Percentiles rank a stretch among this genome's conserved stretches.
These are phyloP conservation scores for Protophormia terraenovae DNA, from an alignment of 2,888 invertebrate genomes.

Conservation along the genomic window DNA sequence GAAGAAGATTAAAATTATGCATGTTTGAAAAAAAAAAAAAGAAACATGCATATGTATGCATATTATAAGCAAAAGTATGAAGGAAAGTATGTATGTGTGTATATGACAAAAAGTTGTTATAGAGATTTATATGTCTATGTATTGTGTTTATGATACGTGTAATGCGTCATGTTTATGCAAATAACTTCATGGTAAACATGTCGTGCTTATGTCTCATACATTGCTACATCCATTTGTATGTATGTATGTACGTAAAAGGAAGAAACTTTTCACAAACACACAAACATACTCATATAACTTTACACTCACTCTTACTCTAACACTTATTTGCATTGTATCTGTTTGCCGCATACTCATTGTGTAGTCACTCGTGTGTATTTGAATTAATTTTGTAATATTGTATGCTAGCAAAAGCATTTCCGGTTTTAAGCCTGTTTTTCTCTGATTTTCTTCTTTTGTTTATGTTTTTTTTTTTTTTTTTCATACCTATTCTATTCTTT, in stretches of 20 bases:
- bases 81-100: too few relatives aligned
- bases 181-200: slow-evolving; percentile 56
- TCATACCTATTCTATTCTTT: neutral
- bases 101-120: neutral
- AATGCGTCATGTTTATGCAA: slow-evolving; percentile 68
- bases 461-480: neutral
- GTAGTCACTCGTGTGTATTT: slow-evolving; percentile 58
- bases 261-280: neutral
- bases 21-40: slow-evolving; percentile 12
- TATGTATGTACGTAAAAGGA: too few relatives aligned
- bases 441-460: neutral
- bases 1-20: slow-evolving; percentile 47
- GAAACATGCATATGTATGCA: slow-evolving; percentile 33
- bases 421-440: slow-evolving; percentile 24
- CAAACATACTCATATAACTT: neutral
- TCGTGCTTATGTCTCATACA: slow-evolving; percentile 39
- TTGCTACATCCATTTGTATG: too few relatives aligned
- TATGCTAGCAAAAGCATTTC: slow-evolving; percentile 54
- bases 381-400: slow-evolving; percentile 55
- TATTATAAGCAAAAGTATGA: neutral
- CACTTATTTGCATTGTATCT: slow-evolving; percentile 22
- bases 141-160: slow-evolving; percentile 67
- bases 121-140: slow-evolving; percentile 54
- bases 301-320: neutral
- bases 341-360: slow-evolving; percentile 52